Evolutionary conservation across 1,140 invertebrate species (phyloP), one percentile per base, ranked within the genome.

Genomic region (Caerostris extrusa): DNA sequence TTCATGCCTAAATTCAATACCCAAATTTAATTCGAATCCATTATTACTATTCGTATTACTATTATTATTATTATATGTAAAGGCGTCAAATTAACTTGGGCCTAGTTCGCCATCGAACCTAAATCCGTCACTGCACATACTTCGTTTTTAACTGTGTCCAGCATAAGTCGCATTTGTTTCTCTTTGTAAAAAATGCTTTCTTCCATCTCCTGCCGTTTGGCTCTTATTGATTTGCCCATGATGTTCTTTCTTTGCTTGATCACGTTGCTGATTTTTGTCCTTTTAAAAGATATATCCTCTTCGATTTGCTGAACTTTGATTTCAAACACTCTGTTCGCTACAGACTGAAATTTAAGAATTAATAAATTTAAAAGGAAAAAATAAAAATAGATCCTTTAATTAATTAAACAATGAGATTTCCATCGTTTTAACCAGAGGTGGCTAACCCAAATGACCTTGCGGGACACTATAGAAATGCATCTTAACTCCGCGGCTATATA

Each of bases 251-350:
- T 61, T 57, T 83, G 58, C 50, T 56, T 83, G 12, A 92, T 92
- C n/a, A 92, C 81, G 5, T 64, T 57, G 34, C 17, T 8, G 69
- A 92, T 92, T 92, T 92, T 92, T 5, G 5, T 8, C 19, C 61
- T 12, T 50, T 85, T 92, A 56, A 50, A 56, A n/a, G 17, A 2
- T n/a, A 92, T 85, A 12, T 92, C 90, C 14, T 92, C 50, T 92
- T 92, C 82, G 67, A 92, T 85, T 83, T 92, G 10, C 50, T 85
- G 77, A 19, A 92, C 8, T 92, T 69, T 92, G 19, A 85, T 77
- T 85, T 92, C 90, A 85, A 67, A 92, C 8, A 92, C 90, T 53
- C 77, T 58, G 50, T 83, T 91, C 3, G 61, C 56, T 61, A 91
- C 82, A 82, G 19, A 50, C 90, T 91, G 50, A 19, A 91, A 82